These are phyloP conservation scores for Pygmarrhopalites habei DNA, from an alignment of 1,140 invertebrate species.

Conservation along the genomic window DNA sequence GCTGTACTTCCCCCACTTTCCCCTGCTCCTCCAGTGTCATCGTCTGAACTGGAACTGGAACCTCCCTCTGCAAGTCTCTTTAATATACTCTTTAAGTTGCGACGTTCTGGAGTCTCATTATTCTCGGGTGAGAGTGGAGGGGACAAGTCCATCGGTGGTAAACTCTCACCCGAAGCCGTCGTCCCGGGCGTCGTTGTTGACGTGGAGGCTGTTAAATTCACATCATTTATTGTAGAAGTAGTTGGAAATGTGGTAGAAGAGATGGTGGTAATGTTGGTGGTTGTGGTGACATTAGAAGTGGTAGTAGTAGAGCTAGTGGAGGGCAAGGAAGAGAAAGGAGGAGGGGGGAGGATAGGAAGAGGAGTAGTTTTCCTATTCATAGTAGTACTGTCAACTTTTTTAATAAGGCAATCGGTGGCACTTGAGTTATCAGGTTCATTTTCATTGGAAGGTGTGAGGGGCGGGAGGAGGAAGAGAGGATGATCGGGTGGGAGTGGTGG, in stretches of 20 bases:
- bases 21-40: slow-evolving; percentile 2
- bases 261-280: too few species aligned
- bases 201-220: background rate
- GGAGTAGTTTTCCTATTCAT: background rate
- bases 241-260: background rate
- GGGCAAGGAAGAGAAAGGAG: background rate
- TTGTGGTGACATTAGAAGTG: background rate
- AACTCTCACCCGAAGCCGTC: background rate
- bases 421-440: slow-evolving; percentile 18
- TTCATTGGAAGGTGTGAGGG: slow-evolving; percentile 19
- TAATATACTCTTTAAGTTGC: slow-evolving; percentile 73
- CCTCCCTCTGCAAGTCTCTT: slow-evolving; percentile 59
- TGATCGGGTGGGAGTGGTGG: background rate
- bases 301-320: background rate
- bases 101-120: slow-evolving; percentile 72
- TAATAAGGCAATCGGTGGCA: slow-evolving; percentile 21
- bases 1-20: slow-evolving; percentile 5
- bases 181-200: background rate
- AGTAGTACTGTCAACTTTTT: slow-evolving; percentile 12
- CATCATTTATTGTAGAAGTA: too few species aligned
- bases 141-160: background rate
- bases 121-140: slow-evolving; percentile 56
- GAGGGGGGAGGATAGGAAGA: background rate
- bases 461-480: slow-evolving; percentile 16
- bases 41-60: slow-evolving; percentile 2